Percentiles rank a stretch among this genome's conserved stretches.
Evolutionary conservation across 1,140 invertebrate species (phyloP).

Genomic region (Tachypleus tridentatus): DNA sequence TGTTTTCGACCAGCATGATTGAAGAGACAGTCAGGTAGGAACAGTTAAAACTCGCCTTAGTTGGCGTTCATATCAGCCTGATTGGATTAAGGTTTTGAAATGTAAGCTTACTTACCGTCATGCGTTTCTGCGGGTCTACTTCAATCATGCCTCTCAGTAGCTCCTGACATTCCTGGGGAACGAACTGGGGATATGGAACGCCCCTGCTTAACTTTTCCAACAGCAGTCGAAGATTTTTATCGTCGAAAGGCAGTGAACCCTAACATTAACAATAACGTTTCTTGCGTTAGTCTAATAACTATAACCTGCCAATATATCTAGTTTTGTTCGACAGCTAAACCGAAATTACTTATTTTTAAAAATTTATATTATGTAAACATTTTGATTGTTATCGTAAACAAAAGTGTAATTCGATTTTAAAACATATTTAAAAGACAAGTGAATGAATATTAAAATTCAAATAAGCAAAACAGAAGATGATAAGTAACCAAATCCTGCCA

Average conservation of each 20-base stretch:
- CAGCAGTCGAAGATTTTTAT: constrained; percentile 94
- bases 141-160: constrained; percentile 96
- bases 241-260: constrained; percentile 96
- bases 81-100: no score
- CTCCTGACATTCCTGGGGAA: constrained; percentile 96
- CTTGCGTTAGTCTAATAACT: background rate
- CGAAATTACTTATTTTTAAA: no score
- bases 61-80: background rate
- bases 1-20: background rate
- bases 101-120: constrained; percentile 13
- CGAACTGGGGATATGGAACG: constrained; percentile 98
- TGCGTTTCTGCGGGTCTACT: constrained; percentile 88
- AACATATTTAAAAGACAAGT: no score
- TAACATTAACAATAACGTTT: constrained; percentile 21
- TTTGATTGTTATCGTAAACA: no score
- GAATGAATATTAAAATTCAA: no score
- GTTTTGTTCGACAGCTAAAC: no score
- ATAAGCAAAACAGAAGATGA: no score
- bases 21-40: background rate
- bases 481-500: no score
- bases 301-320: no score
- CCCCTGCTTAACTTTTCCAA: constrained; percentile 94
- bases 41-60: background rate
- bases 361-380: no score
- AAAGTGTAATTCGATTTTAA: no score